A percentile compares a stretch with the other conserved stretches of the same genome.
Evolutionary conservation across 2,797 vertebrate genomes (phyloP).

Genomic region (Scarus forsteni): DNA sequence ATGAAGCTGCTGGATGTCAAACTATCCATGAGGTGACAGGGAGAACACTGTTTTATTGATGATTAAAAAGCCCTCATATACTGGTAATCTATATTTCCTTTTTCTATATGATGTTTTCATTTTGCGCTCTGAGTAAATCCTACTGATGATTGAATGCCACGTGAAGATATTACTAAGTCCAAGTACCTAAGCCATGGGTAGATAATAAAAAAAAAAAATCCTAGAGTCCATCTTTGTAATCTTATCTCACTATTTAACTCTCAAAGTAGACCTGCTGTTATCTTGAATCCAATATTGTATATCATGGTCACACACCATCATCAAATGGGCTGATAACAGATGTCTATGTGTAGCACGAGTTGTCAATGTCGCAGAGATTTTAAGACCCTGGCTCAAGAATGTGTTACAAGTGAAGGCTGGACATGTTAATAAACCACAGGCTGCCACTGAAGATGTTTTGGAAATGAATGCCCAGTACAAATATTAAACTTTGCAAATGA

Average conservation of each 20-base stretch:
- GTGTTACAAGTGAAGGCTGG: no score
- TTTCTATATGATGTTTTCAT: slow-evolving; percentile 1
- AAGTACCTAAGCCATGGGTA: slow-evolving; percentile 23
- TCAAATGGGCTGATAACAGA: slow-evolving; percentile 21
- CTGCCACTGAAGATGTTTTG: no score
- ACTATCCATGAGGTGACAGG: slow-evolving; percentile 1
- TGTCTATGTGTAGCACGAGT: slow-evolving; percentile 10
- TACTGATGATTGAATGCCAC: slow-evolving; percentile 15
- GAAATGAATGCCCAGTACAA: no score
- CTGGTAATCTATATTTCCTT: neutral
- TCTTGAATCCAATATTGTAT: slow-evolving; percentile 43
- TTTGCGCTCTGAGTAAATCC: slow-evolving; percentile 3
- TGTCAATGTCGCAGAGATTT: neutral
- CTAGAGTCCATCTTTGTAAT: slow-evolving; percentile 20
- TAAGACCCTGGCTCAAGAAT: no score
- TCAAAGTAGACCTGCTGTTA: slow-evolving; percentile 34
- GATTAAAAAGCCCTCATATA: neutral
- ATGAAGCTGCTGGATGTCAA: neutral
- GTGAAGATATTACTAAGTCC: slow-evolving; percentile 14
- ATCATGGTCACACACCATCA: slow-evolving; percentile 22
- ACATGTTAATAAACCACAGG: no score
- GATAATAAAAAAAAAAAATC: slow-evolving; percentile 38
- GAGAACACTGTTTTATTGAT: neutral
- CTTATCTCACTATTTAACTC: slow-evolving; percentile 36
- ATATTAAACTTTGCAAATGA: no score